Conservation (phyloP, 2,797 vertebrate species). For the Sebastes goodei region DNA sequence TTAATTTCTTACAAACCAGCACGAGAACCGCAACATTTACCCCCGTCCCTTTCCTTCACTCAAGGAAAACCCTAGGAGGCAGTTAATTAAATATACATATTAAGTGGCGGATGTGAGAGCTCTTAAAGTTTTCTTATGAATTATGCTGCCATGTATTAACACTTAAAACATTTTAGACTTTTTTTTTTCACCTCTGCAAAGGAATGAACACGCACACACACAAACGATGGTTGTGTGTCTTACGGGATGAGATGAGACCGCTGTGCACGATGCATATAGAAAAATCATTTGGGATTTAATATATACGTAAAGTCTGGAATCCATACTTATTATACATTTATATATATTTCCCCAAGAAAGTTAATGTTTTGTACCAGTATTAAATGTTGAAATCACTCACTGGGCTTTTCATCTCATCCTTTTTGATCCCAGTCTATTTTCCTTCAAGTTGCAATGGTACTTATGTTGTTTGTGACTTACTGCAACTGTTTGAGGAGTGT, state of each 20-base stretch:
- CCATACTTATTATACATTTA: neutral
- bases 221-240: neutral
- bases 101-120: conserved; percentile 52
- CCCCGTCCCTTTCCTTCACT: neutral
- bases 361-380: neutral
- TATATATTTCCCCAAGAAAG: neutral
- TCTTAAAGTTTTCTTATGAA: conserved; percentile 61
- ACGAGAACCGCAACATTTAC: neutral
- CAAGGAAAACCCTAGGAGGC: conserved; percentile 29
- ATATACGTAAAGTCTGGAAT: neutral
- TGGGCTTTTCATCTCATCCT: neutral
- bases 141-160: conserved; percentile 61
- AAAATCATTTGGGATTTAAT: conserved; percentile 5
- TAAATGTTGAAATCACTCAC: neutral
- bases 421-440: neutral
- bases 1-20: neutral
- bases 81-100: conserved; percentile 70
- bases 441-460: neutral
- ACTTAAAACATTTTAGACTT: conserved; percentile 21
- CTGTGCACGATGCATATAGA: conserved; percentile 8
- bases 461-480: neutral
- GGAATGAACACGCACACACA: neutral
- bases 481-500: neutral
- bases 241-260: conserved; percentile 16
- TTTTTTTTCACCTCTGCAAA: neutral